phyloP scores from a whole-genome alignment of 2,888 invertebrate species.

The Tenthredo livida region DNA sequence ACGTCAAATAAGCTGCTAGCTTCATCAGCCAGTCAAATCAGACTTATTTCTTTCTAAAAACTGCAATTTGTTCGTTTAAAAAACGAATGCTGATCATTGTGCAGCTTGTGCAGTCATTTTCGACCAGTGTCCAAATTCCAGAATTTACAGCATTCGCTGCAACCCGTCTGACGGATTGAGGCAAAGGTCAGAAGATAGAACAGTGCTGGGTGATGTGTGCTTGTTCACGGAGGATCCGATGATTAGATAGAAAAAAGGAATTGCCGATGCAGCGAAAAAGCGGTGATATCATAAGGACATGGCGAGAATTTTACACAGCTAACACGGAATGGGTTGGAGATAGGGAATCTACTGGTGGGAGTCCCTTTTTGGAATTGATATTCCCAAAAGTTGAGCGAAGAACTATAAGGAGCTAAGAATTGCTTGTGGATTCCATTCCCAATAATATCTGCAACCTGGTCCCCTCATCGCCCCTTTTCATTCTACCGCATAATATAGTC shows the following conservation, averaged over 20 bases:
- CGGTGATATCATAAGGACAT: too few relatives aligned
- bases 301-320: neutral
- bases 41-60: too few relatives aligned
- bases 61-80: too few relatives aligned
- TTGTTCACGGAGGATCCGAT: neutral
- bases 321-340: neutral
- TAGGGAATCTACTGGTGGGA: neutral
- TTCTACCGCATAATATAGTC: neutral
- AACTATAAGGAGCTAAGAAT: conserved; percentile 4
- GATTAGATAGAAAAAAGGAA: neutral
- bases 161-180: neutral
- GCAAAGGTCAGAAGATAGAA: neutral
- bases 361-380: neutral
- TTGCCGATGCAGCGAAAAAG: neutral
- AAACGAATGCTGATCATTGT: too few relatives aligned
- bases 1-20: too few relatives aligned
- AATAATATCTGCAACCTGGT: neutral
- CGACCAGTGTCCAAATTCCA: neutral
- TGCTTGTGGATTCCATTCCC: conserved; percentile 26
- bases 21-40: too few relatives aligned
- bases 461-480: neutral
- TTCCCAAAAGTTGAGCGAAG: neutral
- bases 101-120: too few relatives aligned
- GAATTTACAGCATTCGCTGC: neutral
- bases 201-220: neutral